phyloP scores from a whole-genome alignment of 2,113 vertebrate species.

The Sturnus vulgaris region DNA sequence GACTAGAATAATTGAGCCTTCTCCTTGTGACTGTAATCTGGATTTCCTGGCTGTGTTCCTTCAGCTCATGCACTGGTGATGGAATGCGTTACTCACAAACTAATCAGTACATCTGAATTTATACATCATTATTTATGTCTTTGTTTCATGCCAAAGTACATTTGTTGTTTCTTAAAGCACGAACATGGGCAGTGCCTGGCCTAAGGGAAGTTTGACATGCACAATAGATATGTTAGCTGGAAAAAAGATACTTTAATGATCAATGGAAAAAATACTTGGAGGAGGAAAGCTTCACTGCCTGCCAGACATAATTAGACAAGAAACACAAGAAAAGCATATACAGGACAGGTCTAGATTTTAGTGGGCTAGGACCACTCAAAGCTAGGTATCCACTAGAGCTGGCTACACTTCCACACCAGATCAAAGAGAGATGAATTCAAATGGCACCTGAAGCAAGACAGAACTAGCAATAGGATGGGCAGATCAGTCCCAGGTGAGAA shows the following conservation, averaged over 20 bases:
- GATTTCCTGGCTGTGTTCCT: slow-evolving; percentile 21
- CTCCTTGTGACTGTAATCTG: background rate
- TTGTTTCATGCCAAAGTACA: slow-evolving; percentile 5
- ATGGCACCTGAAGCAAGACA: background rate
- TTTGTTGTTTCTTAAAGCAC: background rate
- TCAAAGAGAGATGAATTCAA: background rate
- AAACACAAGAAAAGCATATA: background rate
- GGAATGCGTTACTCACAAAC: background rate
- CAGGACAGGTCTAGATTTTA: background rate
- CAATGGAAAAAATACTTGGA: background rate
- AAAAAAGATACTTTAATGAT: background rate
- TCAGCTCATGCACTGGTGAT: background rate
- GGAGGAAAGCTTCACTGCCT: background rate
- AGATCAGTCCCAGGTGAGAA: background rate
- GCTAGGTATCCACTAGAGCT: background rate
- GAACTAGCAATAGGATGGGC: background rate
- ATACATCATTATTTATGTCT: slow-evolving; percentile 11
- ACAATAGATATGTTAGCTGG: background rate
- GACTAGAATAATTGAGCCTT: slow-evolving; percentile 25
- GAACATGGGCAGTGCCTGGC: background rate
- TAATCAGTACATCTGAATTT: slow-evolving; percentile 19
- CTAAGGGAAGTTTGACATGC: background rate
- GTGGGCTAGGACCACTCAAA: background rate
- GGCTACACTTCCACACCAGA: background rate
- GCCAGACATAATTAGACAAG: background rate